These are phyloP conservation scores for Engystomops pustulosus DNA, from an alignment of 2,113 vertebrate species.

Conservation along the genomic window DNA sequence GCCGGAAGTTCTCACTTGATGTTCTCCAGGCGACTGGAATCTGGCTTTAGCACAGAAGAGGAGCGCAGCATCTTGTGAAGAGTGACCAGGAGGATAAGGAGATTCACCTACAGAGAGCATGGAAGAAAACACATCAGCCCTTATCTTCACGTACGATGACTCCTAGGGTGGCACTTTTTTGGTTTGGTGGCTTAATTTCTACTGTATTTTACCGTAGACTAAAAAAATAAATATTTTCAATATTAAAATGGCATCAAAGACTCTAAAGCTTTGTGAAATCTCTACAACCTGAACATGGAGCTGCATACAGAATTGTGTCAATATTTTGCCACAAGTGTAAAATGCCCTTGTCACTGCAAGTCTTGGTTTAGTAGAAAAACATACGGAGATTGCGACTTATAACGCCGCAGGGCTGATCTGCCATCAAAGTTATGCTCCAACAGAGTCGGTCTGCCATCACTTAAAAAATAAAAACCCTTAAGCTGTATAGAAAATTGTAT, in stretches of 20 bases:
- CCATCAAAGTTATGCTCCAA: constrained; percentile 35
- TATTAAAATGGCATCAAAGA: neutral
- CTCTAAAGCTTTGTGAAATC: neutral
- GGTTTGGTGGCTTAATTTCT: no score
- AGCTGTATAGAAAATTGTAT: constrained; percentile 43
- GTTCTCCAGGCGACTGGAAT: constrained; percentile 89
- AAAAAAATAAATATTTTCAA: neutral
- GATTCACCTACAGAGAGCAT: constrained; percentile 78
- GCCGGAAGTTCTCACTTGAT: constrained; percentile 80
- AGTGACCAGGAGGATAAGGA: constrained; percentile 91
- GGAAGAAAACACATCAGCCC: neutral
- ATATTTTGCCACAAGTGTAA: constrained; percentile 24
- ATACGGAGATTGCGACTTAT: constrained; percentile 33
- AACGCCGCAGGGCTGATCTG: constrained; percentile 32
- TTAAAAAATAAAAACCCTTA: constrained; percentile 41
- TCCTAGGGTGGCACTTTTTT: neutral
- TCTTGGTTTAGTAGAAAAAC: constrained; percentile 40
- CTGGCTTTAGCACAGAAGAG: constrained; percentile 88
- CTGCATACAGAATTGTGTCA: neutral
- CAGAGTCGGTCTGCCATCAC: constrained; percentile 20
- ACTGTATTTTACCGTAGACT: neutral
- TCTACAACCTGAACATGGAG: neutral
- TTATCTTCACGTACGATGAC: neutral
- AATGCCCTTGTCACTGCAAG: constrained; percentile 17
- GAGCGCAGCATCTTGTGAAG: constrained; percentile 93